phyloP scores from a whole-genome alignment of 2,797 vertebrate genomes.

The Hemibagrus guttatus region DNA sequence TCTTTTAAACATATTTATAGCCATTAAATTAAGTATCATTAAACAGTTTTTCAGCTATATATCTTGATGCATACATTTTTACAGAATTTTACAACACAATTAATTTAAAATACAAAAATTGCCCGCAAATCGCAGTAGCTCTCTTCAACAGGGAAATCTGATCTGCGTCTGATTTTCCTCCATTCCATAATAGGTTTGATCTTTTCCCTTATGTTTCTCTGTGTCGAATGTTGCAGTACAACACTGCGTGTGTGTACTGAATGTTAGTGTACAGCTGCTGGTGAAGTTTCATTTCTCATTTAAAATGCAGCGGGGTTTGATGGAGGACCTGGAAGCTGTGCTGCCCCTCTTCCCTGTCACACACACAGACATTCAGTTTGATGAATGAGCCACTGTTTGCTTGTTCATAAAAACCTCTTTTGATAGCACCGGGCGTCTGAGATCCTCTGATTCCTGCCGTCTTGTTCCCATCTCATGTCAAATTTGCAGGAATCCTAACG shows the following conservation, averaged over 20 bases:
- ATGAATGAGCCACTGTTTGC: conserved; percentile 22
- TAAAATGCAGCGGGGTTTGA: conserved; percentile 46
- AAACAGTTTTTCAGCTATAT: too few relatives aligned
- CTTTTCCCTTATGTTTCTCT: not conserved
- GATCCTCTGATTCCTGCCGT: not conserved
- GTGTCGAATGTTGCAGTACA: conserved; percentile 35
- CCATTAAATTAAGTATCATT: too few relatives aligned
- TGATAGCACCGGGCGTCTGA: not conserved
- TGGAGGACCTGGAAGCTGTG: conserved; percentile 46
- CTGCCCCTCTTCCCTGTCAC: conserved; percentile 21
- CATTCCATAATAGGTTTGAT: not conserved
- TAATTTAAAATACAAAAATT: not conserved
- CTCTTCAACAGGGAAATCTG: not conserved
- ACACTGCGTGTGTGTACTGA: conserved; percentile 40
- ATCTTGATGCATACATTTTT: not conserved
- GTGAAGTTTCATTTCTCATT: conserved; percentile 52
- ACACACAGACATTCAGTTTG: conserved; percentile 31
- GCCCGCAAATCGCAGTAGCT: not conserved
- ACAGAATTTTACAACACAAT: not conserved
- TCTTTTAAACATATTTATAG: too few relatives aligned
- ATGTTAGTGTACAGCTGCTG: conserved; percentile 52
- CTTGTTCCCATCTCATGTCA: not conserved
- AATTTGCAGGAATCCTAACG: not conserved
- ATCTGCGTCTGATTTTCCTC: not conserved
- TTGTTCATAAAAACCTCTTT: conserved; percentile 14